A percentile compares a stretch with the other conserved stretches of the same genome.
phyloP scores from a whole-genome alignment of 2,797 vertebrate genomes.

The Denticeps clupeoides region DNA sequence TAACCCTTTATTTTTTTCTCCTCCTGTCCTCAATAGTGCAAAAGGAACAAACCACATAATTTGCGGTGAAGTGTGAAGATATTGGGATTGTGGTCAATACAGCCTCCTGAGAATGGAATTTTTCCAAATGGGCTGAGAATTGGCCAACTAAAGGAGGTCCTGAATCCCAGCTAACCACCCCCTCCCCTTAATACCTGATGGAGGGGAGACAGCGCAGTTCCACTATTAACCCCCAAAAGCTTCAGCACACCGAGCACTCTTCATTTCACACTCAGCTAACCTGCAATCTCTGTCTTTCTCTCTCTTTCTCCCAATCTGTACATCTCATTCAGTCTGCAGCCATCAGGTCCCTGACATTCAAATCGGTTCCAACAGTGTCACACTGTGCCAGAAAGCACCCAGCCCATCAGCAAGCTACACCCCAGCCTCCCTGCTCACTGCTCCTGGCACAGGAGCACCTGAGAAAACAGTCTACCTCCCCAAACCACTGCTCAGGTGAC shows the following conservation, averaged over 20 bases:
- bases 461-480: too few relatives aligned
- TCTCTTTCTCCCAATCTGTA: background rate
- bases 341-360: background rate
- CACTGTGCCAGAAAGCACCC: background rate
- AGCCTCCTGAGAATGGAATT: conserved; percentile 37
- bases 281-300: conserved; percentile 32
- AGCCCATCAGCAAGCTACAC: conserved; percentile 4
- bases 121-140: conserved; percentile 16
- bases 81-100: conserved; percentile 37
- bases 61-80: conserved; percentile 34
- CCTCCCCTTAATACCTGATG: conserved; percentile 9
- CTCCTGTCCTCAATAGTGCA: conserved; percentile 13
- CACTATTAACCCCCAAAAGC: background rate
- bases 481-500: too few relatives aligned
- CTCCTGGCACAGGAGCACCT: background rate
- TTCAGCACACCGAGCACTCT: conserved; percentile 18
- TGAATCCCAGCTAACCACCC: conserved; percentile 10
- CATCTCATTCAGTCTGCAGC: too few relatives aligned
- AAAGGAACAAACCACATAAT: conserved; percentile 19
- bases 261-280: conserved; percentile 60
- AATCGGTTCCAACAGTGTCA: background rate
- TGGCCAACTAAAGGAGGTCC: background rate
- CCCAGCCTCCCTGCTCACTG: background rate
- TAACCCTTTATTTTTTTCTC: conserved; percentile 11
- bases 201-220: conserved; percentile 8